Conservation (phyloP, 2,113 vertebrate species). For the Brachyhypopomus occidentalis region DNA sequence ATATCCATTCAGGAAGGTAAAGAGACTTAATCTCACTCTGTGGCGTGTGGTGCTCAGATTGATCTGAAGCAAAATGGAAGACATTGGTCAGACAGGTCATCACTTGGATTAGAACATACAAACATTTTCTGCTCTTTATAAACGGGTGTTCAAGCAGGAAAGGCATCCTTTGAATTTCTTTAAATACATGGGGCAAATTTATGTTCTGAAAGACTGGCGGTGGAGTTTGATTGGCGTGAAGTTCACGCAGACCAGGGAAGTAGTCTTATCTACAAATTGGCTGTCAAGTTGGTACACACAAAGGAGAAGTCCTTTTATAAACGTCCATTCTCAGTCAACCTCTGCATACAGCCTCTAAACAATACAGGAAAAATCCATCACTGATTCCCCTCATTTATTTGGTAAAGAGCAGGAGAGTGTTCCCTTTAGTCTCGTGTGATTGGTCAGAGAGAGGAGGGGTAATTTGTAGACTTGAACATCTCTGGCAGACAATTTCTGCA, state of each 20-base stretch:
- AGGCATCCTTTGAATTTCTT: constrained; percentile 12
- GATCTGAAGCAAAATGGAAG: background rate
- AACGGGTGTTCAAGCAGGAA: background rate
- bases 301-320: background rate
- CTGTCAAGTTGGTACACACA: background rate
- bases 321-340: background rate
- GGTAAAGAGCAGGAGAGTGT: background rate
- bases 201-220: background rate
- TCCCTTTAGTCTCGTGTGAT: background rate
- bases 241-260: background rate
- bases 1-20: too few relatives aligned
- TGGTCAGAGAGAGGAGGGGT: constrained; percentile 17
- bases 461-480: constrained; percentile 5
- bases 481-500: constrained; percentile 1
- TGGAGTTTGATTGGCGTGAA: background rate
- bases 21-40: too few relatives aligned
- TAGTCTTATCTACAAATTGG: background rate
- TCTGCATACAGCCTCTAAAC: background rate
- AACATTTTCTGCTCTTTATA: background rate
- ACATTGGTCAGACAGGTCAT: background rate
- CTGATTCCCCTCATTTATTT: constrained; percentile 30
- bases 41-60: background rate
- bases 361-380: constrained; percentile 15
- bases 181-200: background rate
- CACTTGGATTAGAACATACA: background rate